These are phyloP conservation scores for Hypomecis punctinalis DNA, from an alignment of 2,888 invertebrate species.

Conservation along the genomic window DNA sequence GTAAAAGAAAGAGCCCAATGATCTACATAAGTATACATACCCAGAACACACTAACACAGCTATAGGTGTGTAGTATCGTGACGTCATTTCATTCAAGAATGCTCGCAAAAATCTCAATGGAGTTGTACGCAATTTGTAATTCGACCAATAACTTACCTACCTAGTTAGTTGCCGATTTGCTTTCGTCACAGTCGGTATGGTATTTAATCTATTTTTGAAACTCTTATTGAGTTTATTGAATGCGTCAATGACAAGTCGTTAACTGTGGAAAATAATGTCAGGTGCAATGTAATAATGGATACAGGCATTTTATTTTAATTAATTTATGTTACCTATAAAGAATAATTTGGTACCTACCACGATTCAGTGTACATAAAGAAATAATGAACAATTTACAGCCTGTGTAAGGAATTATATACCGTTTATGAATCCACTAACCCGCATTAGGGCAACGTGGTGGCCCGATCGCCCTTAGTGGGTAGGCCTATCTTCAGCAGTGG, in stretches of 20 bases:
- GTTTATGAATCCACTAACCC: no score
- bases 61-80: conserved; percentile 56
- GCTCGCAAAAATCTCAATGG: conserved; percentile 65
- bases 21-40: conserved; percentile 53
- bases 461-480: no score
- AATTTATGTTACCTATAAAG: no score
- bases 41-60: conserved; percentile 50
- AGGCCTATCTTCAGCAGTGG: no score
- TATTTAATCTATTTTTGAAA: conserved; percentile 19
- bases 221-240: background rate
- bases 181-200: conserved; percentile 16
- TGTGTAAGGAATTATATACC: no score
- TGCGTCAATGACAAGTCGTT: conserved; percentile 11
- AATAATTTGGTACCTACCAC: no score
- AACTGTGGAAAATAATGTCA: background rate
- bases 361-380: no score
- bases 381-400: no score
- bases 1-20: conserved; percentile 78
- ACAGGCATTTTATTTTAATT: no score
- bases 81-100: conserved; percentile 80
- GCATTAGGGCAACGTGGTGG: no score
- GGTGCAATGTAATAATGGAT: no score
- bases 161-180: conserved; percentile 7
- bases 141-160: conserved; percentile 18
- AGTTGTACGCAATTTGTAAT: conserved; percentile 45